phyloP scores from a whole-genome alignment of 53 echinoderm and acorn worm genomes.

The Henricia sp. region DNA sequence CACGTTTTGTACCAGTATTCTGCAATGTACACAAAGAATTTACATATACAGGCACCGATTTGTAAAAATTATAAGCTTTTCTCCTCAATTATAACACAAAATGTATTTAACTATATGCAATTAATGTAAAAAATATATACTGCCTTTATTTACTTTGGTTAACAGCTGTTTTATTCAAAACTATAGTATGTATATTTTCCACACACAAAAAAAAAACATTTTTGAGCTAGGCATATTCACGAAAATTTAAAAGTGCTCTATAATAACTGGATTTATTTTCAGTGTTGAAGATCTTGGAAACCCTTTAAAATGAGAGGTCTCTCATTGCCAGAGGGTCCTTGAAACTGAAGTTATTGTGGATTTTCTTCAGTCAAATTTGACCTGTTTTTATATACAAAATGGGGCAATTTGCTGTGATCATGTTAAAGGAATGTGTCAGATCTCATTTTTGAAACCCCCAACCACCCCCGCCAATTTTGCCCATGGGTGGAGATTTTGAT shows the following conservation, averaged over 20 bases:
- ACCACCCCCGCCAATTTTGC: too few relatives aligned
- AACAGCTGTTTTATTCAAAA: slow-evolving; percentile 7
- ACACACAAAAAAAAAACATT: not conserved
- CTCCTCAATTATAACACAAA: not conserved
- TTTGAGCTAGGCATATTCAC: not conserved
- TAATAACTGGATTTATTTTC: not conserved
- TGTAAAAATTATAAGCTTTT: not conserved
- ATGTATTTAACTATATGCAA: not conserved
- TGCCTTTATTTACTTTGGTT: slow-evolving; percentile 16
- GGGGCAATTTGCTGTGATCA: too few relatives aligned
- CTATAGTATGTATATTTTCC: too few relatives aligned
- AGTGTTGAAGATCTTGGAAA: not conserved
- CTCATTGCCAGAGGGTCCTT: too few relatives aligned
- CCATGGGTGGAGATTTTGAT: too few relatives aligned
- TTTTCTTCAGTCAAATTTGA: too few relatives aligned
- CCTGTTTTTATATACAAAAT: too few relatives aligned
- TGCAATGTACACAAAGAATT: not conserved
- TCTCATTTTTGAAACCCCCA: too few relatives aligned
- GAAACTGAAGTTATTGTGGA: too few relatives aligned
- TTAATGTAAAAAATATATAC: not conserved
- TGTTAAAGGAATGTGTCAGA: too few relatives aligned
- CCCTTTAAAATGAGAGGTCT: too few relatives aligned
- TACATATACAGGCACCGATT: slow-evolving; percentile 11
- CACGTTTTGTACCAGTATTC: slow-evolving; percentile 10
- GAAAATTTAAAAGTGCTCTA: not conserved